These are phyloP conservation scores for Melospiza melodia DNA, from an alignment of 2,113 vertebrate genomes.

Conservation along the genomic window DNA sequence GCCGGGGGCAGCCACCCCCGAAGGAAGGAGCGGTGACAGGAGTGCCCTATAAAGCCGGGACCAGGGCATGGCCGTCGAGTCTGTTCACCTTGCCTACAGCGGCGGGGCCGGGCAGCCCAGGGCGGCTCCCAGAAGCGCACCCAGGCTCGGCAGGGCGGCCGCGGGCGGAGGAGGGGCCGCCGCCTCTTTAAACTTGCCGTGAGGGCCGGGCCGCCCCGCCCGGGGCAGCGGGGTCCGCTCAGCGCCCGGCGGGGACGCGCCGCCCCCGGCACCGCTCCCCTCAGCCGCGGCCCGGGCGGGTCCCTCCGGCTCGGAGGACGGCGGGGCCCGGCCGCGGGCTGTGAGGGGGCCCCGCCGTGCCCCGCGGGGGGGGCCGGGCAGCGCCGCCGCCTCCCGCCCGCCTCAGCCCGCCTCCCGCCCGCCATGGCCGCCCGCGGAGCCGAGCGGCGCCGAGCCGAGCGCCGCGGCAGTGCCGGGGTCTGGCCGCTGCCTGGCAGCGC, in stretches of 20 bases:
- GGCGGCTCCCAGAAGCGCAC: too few species aligned
- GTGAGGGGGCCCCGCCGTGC: too few species aligned
- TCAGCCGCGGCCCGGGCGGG: neutral
- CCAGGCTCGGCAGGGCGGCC: neutral
- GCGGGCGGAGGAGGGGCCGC: neutral
- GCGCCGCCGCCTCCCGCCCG: neutral
- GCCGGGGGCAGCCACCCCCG: accelerated
- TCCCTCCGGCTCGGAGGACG: neutral
- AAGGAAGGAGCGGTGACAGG: neutral
- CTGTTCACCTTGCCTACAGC: neutral
- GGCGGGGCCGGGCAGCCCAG: neutral
- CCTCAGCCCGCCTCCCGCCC: neutral
- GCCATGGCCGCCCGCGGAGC: slow-evolving; percentile 26
- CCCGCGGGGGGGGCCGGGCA: neutral
- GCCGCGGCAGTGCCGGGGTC: neutral
- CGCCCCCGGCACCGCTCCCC: neutral
- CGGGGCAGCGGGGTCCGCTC: neutral
- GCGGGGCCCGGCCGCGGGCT: too few species aligned
- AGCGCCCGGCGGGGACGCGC: neutral
- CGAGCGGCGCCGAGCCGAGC: neutral
- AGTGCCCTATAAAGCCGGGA: too few species aligned
- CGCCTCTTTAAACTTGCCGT: neutral
- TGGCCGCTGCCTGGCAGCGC: slow-evolving; percentile 7
- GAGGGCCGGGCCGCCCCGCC: neutral
- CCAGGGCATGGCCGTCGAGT: accelerated